Evolutionary conservation across 2,797 vertebrate species (phyloP).

Genomic region (Pangasius macronema): DNA sequence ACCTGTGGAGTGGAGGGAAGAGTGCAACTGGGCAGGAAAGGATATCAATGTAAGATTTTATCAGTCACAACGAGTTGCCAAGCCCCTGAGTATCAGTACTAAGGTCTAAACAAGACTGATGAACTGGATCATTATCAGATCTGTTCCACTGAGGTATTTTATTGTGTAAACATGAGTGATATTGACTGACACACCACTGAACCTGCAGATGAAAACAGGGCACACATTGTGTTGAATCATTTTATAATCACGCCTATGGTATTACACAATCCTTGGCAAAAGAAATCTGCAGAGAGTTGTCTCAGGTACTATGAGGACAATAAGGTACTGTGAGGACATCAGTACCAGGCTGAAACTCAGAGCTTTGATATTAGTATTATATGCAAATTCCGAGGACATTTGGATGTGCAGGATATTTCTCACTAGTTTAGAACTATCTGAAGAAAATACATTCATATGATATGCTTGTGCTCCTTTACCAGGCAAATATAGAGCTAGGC

Average conservation of each 20-base stretch:
- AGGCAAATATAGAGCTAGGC: not conserved
- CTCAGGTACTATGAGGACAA: not conserved
- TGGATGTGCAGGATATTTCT: not conserved
- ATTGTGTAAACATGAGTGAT: slow-evolving; percentile 5
- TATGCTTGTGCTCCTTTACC: not conserved
- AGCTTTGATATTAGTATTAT: not conserved
- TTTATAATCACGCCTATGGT: not conserved
- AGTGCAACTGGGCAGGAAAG: slow-evolving; percentile 98
- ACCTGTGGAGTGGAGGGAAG: slow-evolving; percentile 95
- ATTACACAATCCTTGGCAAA: not conserved
- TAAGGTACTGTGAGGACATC: not conserved
- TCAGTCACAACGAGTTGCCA: not conserved
- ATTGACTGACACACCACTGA: not conserved
- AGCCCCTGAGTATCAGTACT: not conserved
- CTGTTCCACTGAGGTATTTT: slow-evolving; percentile 27
- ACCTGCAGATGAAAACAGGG: not conserved
- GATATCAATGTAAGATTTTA: slow-evolving; percentile 90
- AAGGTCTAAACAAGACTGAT: not conserved
- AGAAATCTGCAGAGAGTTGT: not conserved
- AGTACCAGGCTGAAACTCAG: not conserved
- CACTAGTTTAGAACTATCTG: not conserved
- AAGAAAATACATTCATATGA: not conserved
- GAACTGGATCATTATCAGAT: slow-evolving; percentile 3
- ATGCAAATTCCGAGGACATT: not conserved
- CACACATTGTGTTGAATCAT: not conserved